Evolutionary conservation across 2,888 invertebrate genomes (phyloP), one percentile per base, ranked within the genome.

Genomic region (Brachylomia viminalis): DNA sequence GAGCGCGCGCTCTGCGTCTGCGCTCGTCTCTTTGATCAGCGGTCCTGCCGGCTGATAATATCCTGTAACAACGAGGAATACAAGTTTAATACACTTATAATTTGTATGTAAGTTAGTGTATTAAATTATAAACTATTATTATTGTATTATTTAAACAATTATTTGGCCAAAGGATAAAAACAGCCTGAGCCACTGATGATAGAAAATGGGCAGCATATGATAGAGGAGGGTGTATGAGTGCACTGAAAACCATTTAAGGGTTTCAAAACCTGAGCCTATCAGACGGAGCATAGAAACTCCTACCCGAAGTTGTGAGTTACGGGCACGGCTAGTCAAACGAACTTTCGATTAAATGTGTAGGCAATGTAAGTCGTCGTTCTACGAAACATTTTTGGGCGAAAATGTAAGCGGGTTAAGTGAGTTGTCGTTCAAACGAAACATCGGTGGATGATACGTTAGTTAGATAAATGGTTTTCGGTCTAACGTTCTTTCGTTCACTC

Each of bases 31-130:
- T 87, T 97, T 98, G 92, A 99, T 98, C 94, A 99, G 97, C 88
- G 99, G 99, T 85, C 99, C 99, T 89, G 99, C 98, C 89, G 99
- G 99, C 96, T 99, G 99, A 97, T 98, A 99, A 94, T 98, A 98
- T 93, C 98, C 98, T 98, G 97, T 0, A 97, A 92, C 91, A 91
- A 93, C 10, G 20, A 67, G n/a, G 68, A 52, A 73, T 0, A 23
- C 3, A 67, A 20, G 45, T 75, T 78, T 62, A 71, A 30, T 61
- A 71, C n/a, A 20, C 20, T 62, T 66, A 52, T 20, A 10, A 45
- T 42, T 42, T 76, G 1, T 17, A 42, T 54, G 10, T 20, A 38
- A 17, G n/a, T 30, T 33, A 17, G 10, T 64, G 23, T 17, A 59
- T 23, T 47, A 45, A 17, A n/a, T 20, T n/a, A n/a, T n/a, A n/a